phyloP scores from a whole-genome alignment of 1,140 invertebrate species.

The Drosophila suzukii region DNA sequence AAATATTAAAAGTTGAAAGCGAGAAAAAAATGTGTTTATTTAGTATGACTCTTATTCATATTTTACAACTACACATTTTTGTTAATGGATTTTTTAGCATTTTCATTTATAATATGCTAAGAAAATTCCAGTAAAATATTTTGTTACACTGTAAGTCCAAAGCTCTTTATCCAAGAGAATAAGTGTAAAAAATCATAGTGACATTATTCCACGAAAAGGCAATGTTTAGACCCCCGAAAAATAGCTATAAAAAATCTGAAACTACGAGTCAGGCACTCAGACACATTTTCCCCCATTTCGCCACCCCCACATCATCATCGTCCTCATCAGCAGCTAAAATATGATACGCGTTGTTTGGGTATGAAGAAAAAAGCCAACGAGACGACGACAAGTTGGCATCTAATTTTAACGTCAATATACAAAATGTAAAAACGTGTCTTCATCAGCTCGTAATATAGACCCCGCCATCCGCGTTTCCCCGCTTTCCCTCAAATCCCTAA shows the following conservation, averaged over 20 bases:
- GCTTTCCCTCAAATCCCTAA: constrained; percentile 16
- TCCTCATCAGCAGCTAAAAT: constrained; percentile 66
- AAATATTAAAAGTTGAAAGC: neutral
- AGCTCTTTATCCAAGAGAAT: too few relatives aligned
- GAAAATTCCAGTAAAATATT: too few relatives aligned
- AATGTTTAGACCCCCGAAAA: neutral
- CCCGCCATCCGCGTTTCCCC: neutral
- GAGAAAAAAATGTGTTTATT: neutral
- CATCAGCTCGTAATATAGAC: constrained; percentile 72
- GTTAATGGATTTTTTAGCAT: neutral
- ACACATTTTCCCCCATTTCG: constrained; percentile 21
- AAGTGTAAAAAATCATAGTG: too few relatives aligned
- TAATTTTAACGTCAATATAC: constrained; percentile 83
- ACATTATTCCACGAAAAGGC: too few relatives aligned
- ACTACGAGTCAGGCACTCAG: constrained; percentile 1
- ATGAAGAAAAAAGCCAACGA: constrained; percentile 24
- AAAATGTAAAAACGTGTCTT: constrained; percentile 80
- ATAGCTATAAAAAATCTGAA: neutral
- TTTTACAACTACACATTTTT: too few relatives aligned
- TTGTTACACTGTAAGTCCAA: too few relatives aligned
- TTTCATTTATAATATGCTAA: neutral
- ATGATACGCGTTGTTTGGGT: constrained; percentile 76
- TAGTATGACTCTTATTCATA: too few relatives aligned
- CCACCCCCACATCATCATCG: constrained; percentile 47
- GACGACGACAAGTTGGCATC: constrained; percentile 77